phyloP scores from a whole-genome alignment of 2,888 invertebrate genomes.

The Phlogophora meticulosa region DNA sequence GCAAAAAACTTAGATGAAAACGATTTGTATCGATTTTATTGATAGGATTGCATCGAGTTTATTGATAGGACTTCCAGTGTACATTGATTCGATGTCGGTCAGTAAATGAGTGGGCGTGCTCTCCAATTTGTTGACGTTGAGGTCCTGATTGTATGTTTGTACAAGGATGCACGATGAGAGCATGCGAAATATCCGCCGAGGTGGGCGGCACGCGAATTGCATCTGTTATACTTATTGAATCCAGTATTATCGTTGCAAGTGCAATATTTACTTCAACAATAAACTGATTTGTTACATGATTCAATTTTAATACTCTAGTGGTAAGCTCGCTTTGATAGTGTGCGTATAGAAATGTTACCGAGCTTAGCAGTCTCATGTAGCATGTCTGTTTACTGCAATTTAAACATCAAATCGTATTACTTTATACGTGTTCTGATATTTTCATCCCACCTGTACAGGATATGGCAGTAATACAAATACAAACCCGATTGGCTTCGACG shows the following conservation, averaged over 20 bases:
- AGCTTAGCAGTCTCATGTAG: slow-evolving; percentile 24
- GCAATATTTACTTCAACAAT: slow-evolving; percentile 69
- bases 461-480: slow-evolving; percentile 49
- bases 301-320: slow-evolving; percentile 31
- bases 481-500: slow-evolving; percentile 23
- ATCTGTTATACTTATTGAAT: slow-evolving; percentile 77
- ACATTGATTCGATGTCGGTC: slow-evolving; percentile 55
- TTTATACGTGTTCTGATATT: slow-evolving; percentile 49
- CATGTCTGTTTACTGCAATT: slow-evolving; percentile 41
- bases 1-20: slow-evolving; percentile 18
- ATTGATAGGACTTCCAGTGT: slow-evolving; percentile 57
- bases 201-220: slow-evolving; percentile 77
- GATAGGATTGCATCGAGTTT: slow-evolving; percentile 40
- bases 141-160: slow-evolving; percentile 83
- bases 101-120: slow-evolving; percentile 81
- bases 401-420: slow-evolving; percentile 51
- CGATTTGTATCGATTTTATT: slow-evolving; percentile 35
- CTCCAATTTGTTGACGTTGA: slow-evolving; percentile 85
- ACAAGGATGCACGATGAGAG: slow-evolving; percentile 78
- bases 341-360: slow-evolving; percentile 32
- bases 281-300: slow-evolving; percentile 55
- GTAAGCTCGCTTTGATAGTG: slow-evolving; percentile 9
- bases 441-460: slow-evolving; percentile 46
- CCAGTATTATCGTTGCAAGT: slow-evolving; percentile 69
- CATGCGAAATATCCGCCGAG: slow-evolving; percentile 73